These are phyloP conservation scores for Bryconaethiops microstoma DNA, from an alignment of 2,797 vertebrate species.

Conservation along the genomic window DNA sequence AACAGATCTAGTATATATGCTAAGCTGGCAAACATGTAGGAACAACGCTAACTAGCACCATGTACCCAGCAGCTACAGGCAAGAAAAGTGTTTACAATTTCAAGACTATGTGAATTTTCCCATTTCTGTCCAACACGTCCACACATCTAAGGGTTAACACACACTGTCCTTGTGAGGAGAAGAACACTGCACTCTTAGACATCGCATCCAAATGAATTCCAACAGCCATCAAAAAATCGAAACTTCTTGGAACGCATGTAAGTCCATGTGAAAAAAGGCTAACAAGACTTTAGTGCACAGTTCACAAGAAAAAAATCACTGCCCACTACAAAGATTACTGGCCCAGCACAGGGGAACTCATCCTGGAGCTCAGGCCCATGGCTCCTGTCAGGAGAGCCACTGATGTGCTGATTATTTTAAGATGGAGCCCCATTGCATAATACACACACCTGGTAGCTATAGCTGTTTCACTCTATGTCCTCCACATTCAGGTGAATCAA, in stretches of 20 bases:
- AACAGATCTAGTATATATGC: no score
- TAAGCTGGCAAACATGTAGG: background rate
- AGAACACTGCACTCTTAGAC: slow-evolving; percentile 48
- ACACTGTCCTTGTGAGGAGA: no score
- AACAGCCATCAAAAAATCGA: slow-evolving; percentile 64
- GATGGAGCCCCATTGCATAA: slow-evolving; percentile 76
- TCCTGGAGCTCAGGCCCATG: slow-evolving; percentile 72
- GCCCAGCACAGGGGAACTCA: slow-evolving; percentile 55
- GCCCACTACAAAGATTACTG: slow-evolving; percentile 36
- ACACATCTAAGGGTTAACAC: slow-evolving; percentile 70
- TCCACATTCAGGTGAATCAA: background rate
- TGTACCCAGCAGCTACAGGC: background rate
- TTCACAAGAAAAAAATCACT: slow-evolving; percentile 26
- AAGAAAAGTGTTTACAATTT: no score
- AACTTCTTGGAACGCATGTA: slow-evolving; percentile 59
- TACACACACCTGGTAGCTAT: slow-evolving; percentile 73
- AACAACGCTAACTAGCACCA: background rate
- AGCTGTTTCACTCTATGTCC: slow-evolving; percentile 9
- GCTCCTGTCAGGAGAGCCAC: slow-evolving; percentile 71
- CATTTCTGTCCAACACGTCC: slow-evolving; percentile 49
- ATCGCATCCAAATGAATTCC: slow-evolving; percentile 62
- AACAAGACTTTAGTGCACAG: slow-evolving; percentile 24
- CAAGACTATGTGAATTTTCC: slow-evolving; percentile 5
- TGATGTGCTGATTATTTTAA: slow-evolving; percentile 79
- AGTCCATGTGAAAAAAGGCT: slow-evolving; percentile 59